Evolutionary conservation across 23 tunicate genomes (phyloP).

Genomic region (Halocynthia roretzi): DNA sequence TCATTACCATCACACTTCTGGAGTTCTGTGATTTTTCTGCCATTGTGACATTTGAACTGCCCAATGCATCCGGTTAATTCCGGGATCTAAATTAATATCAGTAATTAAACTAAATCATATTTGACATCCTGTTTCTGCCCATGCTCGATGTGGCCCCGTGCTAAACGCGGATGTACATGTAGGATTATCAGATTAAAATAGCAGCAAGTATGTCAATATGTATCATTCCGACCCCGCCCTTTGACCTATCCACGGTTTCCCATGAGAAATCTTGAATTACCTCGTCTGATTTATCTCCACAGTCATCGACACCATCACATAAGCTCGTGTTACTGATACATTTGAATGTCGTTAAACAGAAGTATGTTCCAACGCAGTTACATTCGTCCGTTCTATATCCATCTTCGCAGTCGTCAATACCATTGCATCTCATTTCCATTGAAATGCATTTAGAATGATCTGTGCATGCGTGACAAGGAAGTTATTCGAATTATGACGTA

Average conservation of each 20-base stretch:
- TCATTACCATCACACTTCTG: not conserved
- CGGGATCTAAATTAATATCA: not conserved
- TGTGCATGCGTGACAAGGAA: not conserved
- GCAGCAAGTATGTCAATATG: not conserved
- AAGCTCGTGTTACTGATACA: not conserved
- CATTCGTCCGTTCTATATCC: slow-evolving; percentile 18
- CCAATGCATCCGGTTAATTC: not conserved
- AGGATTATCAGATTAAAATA: not conserved
- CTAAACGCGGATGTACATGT: not conserved
- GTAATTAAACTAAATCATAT: too few species aligned
- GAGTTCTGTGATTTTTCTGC: not conserved
- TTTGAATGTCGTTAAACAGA: not conserved
- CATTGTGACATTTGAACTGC: slow-evolving; percentile 4
- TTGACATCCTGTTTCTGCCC: too few species aligned
- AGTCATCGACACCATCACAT: slow-evolving; percentile 6
- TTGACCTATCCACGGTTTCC: too few species aligned
- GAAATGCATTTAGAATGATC: slow-evolving; percentile 2
- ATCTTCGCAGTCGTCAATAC: slow-evolving; percentile 6
- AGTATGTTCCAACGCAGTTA: slow-evolving; percentile 6
- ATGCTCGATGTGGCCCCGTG: not conserved
- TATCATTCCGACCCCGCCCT: not conserved
- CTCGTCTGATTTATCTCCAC: slow-evolving; percentile 3
- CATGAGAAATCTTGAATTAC: not conserved
- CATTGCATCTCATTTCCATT: not conserved
- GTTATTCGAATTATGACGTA: not conserved